These are phyloP conservation scores for Tinamus guttatus DNA, from an alignment of 2,113 vertebrate genomes.

Conservation along the genomic window DNA sequence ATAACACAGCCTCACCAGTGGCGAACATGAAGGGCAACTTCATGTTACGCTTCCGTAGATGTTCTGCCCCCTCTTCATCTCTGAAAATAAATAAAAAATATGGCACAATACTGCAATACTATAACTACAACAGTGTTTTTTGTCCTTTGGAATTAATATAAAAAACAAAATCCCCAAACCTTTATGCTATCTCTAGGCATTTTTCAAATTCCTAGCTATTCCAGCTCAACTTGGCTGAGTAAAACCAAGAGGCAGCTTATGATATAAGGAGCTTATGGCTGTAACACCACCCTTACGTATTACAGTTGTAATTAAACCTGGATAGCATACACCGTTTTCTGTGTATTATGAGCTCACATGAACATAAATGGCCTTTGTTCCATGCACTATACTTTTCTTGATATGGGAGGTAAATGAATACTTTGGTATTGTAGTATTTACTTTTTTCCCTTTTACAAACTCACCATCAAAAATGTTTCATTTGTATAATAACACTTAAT, in stretches of 20 bases:
- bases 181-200: constrained; percentile 1
- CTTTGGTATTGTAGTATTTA: not conserved
- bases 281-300: constrained; percentile 33
- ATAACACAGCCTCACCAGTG: constrained; percentile 86
- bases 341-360: not conserved
- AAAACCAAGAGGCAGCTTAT: constrained; percentile 50
- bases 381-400: not conserved
- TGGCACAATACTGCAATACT: not conserved
- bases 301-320: constrained; percentile 60
- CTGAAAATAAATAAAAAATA: constrained; percentile 69
- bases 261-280: constrained; percentile 58
- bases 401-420: not conserved
- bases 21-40: constrained; percentile 85
- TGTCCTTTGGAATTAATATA: not conserved
- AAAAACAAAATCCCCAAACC: not conserved
- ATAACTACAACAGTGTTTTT: not conserved
- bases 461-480: not conserved
- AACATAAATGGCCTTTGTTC: not conserved
- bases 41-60: constrained; percentile 81
- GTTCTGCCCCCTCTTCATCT: constrained; percentile 86
- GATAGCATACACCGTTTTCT: constrained; percentile 1
- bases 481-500: not conserved
- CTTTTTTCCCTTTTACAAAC: not conserved
- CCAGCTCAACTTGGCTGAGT: constrained; percentile 7
- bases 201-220: constrained; percentile 54